A percentile compares a stretch with the other conserved stretches of the same genome.
Conservation (phyloP, 2,113 vertebrate species). For the Elanoides forficatus region DNA sequence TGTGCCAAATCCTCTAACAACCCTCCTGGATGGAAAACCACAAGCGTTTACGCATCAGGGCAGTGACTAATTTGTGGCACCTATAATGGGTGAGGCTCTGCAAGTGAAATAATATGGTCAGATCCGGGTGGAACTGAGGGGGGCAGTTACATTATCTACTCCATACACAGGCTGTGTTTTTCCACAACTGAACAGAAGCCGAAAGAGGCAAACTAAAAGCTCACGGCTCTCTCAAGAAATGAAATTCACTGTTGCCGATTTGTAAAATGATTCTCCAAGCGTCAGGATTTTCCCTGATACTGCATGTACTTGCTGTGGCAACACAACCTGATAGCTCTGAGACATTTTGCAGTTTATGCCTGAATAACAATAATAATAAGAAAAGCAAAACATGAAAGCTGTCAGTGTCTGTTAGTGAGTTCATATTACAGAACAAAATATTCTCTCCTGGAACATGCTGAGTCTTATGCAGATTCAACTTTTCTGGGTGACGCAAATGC, state of each 20-base stretch:
- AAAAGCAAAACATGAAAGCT: not conserved
- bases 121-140: not conserved
- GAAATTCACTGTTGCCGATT: not conserved
- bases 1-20: not conserved
- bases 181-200: not conserved
- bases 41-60: not conserved
- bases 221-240: not conserved
- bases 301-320: not conserved
- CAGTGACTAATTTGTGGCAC: constrained; percentile 1
- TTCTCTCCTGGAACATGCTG: constrained; percentile 12
- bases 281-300: not conserved
- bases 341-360: not conserved
- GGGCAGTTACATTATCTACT: not conserved
- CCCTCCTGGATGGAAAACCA: constrained; percentile 2
- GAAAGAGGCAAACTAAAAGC: not conserved
- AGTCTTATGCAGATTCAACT: constrained; percentile 43
- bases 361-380: not conserved
- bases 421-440: constrained; percentile 46
- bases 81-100: not conserved
- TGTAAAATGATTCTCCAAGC: not conserved
- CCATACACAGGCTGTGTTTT: not conserved
- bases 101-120: not conserved
- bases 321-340: not conserved
- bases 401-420: not conserved
- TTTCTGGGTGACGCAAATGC: constrained; percentile 48